Percentiles rank a stretch among this genome's conserved stretches.
These are phyloP conservation scores for Agonum fuliginosum DNA, from an alignment of 2,888 invertebrate genomes.

Conservation along the genomic window DNA sequence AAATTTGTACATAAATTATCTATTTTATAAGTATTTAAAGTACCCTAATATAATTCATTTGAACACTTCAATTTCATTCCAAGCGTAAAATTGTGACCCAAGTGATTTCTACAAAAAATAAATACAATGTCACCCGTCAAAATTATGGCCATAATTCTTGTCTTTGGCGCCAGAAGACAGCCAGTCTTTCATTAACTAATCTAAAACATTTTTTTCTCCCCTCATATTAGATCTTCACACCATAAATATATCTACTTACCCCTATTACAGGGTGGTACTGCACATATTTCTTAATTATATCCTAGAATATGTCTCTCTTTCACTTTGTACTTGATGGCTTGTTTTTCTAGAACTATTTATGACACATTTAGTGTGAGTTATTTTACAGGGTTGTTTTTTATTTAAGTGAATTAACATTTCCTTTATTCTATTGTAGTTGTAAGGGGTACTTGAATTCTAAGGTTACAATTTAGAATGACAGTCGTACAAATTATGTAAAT, in stretches of 20 bases:
- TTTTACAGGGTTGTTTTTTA: not conserved
- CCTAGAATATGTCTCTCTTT: not conserved
- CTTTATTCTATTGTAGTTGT: not conserved
- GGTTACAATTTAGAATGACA: not conserved
- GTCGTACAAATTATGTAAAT: not conserved
- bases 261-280: not conserved
- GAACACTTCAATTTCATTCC: not conserved
- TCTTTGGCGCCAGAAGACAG: not conserved
- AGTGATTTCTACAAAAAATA: not conserved
- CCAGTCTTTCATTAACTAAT: not conserved
- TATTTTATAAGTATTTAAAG: too few relatives aligned
- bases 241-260: constrained; percentile 2
- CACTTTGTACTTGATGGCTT: constrained; percentile 16
- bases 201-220: not conserved
- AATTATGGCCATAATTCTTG: not conserved
- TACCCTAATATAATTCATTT: too few relatives aligned
- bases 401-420: constrained; percentile 4
- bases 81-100: not conserved
- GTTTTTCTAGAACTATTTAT: not conserved
- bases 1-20: too few relatives aligned
- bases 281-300: constrained; percentile 2
- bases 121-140: not conserved
- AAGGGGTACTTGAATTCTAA: not conserved
- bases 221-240: not conserved
- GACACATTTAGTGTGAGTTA: not conserved